phyloP scores from a whole-genome alignment of 2,797 vertebrate species.

The Naso thynnoides region DNA sequence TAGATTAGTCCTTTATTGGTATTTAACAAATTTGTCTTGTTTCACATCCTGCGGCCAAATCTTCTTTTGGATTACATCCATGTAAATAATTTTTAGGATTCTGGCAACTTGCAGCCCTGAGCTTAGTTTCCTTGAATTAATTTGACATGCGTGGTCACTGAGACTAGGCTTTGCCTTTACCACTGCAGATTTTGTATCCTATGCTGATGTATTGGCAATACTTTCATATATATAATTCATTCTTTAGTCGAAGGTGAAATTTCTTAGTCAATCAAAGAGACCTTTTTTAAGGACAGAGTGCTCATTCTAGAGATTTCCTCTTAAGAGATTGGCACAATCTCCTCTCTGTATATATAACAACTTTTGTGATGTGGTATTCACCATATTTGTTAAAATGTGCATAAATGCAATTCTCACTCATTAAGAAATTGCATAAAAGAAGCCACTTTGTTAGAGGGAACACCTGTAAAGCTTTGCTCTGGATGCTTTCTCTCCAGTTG shows the following conservation, averaged over 20 bases:
- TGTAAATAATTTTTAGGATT: slow-evolving; percentile 36
- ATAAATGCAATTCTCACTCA: slow-evolving; percentile 10
- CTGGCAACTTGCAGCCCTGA: slow-evolving; percentile 17
- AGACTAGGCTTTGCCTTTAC: slow-evolving; percentile 6
- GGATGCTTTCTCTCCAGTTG: slow-evolving; percentile 55
- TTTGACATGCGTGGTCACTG: slow-evolving; percentile 18
- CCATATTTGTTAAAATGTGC: slow-evolving; percentile 6
- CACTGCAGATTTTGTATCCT: slow-evolving; percentile 11
- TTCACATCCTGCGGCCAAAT: slow-evolving; percentile 46
- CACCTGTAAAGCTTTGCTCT: slow-evolving; percentile 59
- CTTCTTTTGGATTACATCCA: slow-evolving; percentile 42
- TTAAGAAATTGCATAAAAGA: slow-evolving; percentile 32
- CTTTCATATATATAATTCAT: slow-evolving; percentile 13
- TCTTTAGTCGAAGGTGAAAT: slow-evolving; percentile 12
- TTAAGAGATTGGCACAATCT: slow-evolving; percentile 13
- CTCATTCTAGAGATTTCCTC: slow-evolving; percentile 34
- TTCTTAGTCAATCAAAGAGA: slow-evolving; percentile 32
- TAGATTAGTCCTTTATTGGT: slow-evolving; percentile 37
- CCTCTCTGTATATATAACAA: slow-evolving; percentile 19
- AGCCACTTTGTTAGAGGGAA: slow-evolving; percentile 23
- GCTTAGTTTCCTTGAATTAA: slow-evolving; percentile 5
- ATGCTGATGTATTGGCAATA: slow-evolving; percentile 3
- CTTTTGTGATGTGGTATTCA: slow-evolving; percentile 3
- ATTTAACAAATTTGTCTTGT: slow-evolving; percentile 32
- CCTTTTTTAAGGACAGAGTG: slow-evolving; percentile 34